Base-by-base conservation (phyloP, 2,888 invertebrate species). In the Mechanitis messenoides region DNA sequence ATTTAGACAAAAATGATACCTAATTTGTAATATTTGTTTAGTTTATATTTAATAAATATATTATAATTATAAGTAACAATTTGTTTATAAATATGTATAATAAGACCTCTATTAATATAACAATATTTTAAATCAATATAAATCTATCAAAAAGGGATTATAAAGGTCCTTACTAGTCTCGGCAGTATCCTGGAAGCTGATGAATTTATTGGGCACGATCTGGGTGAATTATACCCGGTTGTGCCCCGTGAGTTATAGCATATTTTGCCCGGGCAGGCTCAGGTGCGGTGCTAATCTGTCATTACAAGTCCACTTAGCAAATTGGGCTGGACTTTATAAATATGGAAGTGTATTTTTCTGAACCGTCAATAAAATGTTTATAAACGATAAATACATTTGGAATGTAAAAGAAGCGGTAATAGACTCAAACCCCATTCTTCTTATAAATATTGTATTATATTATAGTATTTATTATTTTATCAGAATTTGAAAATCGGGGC, bases 271-370 rank as follows among this genome's bases (percentile, higher is more conserved):
- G 68, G 63, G 70, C 68, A 75, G 73, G 79, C 82, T 79, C 87
- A 87, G 86, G 87, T 87, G 87, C 78, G 69, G 67, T 71, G 68
- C 78, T 87, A 85, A 88, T 88, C 86, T 84, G 81, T 88, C 87
- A 87, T 87, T 87, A 84, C 74, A 62, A 31, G 67, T 72, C 78
- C 83, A 87, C 84, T 87, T 83, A 84, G 76, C 72, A 74, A 75
- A 85, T 83, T 83, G 81, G 74, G 71, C 70, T 67, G 73, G 74
- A 72, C 72, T 70, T 55, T 54, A 42, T 45, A 9, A 58, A 53
- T 47, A 33, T 47, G 28, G 31, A 31, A 28, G 6, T n/a, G 28
- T 20, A 20, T 20, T 20, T 20, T 20, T 20, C 20, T 20, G 20
- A 20, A 20, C 20, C 20, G 20, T 20, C 20, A 20, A 20, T 20